Evolutionary conservation across 2,888 invertebrate genomes (phyloP).

Genomic region (Nesidiocoris tenuis): DNA sequence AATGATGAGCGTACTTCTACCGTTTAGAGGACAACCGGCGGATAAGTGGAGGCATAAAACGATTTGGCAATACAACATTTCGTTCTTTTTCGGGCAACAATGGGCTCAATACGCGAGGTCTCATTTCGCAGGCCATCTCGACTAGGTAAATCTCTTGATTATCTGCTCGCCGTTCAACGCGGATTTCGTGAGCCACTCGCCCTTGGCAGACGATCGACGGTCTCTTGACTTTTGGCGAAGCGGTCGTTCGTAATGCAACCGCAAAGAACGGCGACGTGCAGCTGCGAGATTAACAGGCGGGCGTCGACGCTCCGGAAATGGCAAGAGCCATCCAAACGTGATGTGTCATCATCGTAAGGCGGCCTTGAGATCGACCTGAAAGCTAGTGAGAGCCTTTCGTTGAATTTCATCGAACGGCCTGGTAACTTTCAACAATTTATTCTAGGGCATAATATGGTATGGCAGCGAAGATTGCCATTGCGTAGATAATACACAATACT

Average conservation of each 20-base stretch:
- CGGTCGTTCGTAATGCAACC: not conserved
- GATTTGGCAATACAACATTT: not conserved
- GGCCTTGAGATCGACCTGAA: not conserved
- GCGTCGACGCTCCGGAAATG: conserved; percentile 24
- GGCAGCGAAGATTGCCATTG: too few species aligned
- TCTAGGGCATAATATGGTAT: too few species aligned
- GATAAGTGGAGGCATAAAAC: not conserved
- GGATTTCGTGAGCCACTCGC: conserved; percentile 11
- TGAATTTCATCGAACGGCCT: too few species aligned
- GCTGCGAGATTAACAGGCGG: not conserved
- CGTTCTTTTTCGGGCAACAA: conserved; percentile 3
- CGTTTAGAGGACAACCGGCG: not conserved
- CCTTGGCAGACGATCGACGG: conserved; percentile 7
- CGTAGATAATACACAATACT: too few species aligned
- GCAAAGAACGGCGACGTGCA: not conserved
- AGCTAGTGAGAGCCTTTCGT: too few species aligned
- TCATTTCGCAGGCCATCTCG: not conserved
- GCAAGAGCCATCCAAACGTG: conserved; percentile 1
- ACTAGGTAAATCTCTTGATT: not conserved
- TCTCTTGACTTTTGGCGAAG: not conserved
- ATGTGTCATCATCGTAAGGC: conserved; percentile 2
- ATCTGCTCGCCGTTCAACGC: not conserved
- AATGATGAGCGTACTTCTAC: not conserved
- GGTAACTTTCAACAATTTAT: too few species aligned
- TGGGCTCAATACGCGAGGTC: not conserved